Evolutionary conservation across 2,113 vertebrate species (phyloP), one percentile per base, ranked within the genome.

Genomic region (Eudyptes chrysolophus): DNA sequence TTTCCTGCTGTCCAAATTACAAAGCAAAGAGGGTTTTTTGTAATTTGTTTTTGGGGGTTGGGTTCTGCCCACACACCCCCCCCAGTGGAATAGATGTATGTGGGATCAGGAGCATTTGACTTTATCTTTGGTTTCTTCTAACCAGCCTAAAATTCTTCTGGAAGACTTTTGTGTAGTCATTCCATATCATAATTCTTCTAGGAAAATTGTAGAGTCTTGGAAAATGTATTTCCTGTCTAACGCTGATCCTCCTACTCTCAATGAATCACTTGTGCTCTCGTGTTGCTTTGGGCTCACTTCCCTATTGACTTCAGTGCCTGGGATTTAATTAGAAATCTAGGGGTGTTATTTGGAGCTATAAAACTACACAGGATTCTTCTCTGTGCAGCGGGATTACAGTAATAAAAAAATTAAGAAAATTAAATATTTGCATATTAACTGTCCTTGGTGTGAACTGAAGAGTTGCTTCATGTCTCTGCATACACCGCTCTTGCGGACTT

Each of bases 191-290:
- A n/a, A 81, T 89, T 92, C 58, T 46, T 90, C 77, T 81, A 83
- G 90, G 81, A 81, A 84, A 89, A 81, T n/a, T 40, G 29, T 72
- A 32, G 74, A 81, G 69, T 29, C 68, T 92, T 92, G 85, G 89
- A 87, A 89, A 96, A 89, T 55, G 68, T 60, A 29, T 87, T 90
- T 93, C 84, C 92, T 72, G 87, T 89, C 71, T 79, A 66, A 60
- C 7, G 1, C 90, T 12, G 81, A 19, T 84, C 71, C 87, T 96
- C 94, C 94, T 86, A 55, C 87, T 87, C 89, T 83, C 71, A 55
- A 29, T 58, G 62, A 85, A 91, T 95, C 92, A 93, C 80, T 91
- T 83, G 71, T 80, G 3, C 61, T 88, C 75, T 72, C 4, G 1
- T 79, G 65, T 78, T 75, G 70, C 92, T 94, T 61, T 70, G 87